Base-by-base conservation (phyloP, 2,888 invertebrate species). In the Heliconius aoede region DNA sequence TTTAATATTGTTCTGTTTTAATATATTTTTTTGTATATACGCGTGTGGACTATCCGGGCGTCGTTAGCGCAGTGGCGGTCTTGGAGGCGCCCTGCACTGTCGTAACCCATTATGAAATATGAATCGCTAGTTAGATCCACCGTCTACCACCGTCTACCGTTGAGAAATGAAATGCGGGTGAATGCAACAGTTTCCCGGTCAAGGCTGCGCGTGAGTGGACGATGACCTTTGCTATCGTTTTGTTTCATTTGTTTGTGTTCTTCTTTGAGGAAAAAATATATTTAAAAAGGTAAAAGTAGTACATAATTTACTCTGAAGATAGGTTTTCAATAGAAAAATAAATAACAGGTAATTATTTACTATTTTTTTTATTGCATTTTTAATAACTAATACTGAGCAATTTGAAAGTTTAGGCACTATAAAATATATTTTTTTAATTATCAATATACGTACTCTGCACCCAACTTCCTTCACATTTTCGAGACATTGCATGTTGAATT, bases 101-200 rank as follows among this genome's bases (percentile, higher is more conserved):
- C 83, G 86, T 82, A 85, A 86, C 80, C 79, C 83, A 89, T 93
- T 91, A 89, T 89, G 93, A 93, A 93, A 93, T 91, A 89, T 91
- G 89, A 90, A 88, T 89, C 89, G 91, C 89, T 88, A 93, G 94
- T 89, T 88, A 93, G 94, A 91, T 90, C 88, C 80, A 78, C 74
- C 89, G 91, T 90, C 88, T 79, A 78, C 88, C 80, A 78, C 74
- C 89, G 91, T 90, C 88, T 79, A 78, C 75, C 89, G 91, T 92
- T 92, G 92, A 86, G 94, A 91, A 94, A 92, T 84, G 88, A 83
- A 87, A 87, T 86, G 81, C 81, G 84, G 88, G 91, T 92, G 91
- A 92, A 88, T 90, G 93, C 90, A 90, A 91, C 84, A 76, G 84
- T 89, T 91, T 89, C 87, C 89, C 86, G 93, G 94, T 90, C 94